Evolutionary conservation across 2,113 vertebrate genomes (phyloP), one percentile per base, ranked within the genome.

Genomic region (Chaetodon auriga): DNA sequence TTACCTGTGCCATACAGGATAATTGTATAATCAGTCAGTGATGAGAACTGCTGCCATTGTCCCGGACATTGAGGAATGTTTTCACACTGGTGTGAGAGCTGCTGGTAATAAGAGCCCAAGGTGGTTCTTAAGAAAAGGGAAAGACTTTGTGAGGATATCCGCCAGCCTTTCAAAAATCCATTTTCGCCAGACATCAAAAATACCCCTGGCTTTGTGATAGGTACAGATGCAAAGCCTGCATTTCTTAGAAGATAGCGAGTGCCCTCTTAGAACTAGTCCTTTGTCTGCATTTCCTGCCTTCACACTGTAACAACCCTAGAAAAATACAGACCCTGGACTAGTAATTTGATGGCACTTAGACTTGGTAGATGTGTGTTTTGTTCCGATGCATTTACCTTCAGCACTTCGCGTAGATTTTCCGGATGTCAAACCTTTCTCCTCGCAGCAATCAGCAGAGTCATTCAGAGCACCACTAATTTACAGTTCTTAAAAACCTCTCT

Each of bases 211-310:
- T 89, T 87, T 89, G 82, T 87, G 87, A 84, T 81, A 81, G 84
- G 78, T 81, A 53, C 77, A 75, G 53, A 84, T 57, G 83, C 72
- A 78, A 75, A 89, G 83, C 83, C 83, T 46, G 71, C 35, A 16
- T 87, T 87, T 87, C 68, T 84, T 90, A 77, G 78, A 88, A 25
- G 81, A 72, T 83, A 82, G 82, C 45, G 60, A 91, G 89, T 85
- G 78, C 81, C 78, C 82, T 89, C 85, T 79, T 49, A 78, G 77
- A 81, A 84, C 90, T 83, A 84, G 81, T 90, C 88, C 83, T 87
- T 87, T 79, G 87, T 90, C 91, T 90, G 90, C 77, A 58, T 88
- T 89, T 90, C 75, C 87, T 93, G 90, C 92, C 92, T 92, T 94
- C 85, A 80, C 76, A 79, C 78, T 79, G 58, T 75, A 78, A 88